phyloP scores from a whole-genome alignment of 2,888 invertebrate species.

The Agonopterix arenella region DNA sequence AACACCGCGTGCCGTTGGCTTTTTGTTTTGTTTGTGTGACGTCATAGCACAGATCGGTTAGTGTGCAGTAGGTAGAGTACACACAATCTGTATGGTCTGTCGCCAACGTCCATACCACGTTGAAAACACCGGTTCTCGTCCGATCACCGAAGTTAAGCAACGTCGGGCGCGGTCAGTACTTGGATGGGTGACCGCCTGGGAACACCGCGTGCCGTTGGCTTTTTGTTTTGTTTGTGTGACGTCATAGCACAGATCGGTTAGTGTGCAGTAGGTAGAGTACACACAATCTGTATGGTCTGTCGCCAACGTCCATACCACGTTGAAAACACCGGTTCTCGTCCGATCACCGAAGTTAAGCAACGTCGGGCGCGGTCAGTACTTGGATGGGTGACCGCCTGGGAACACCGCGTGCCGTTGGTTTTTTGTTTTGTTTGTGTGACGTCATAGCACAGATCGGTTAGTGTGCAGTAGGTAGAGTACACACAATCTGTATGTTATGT shows the following conservation, averaged over 20 bases:
- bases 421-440: constrained; percentile 13
- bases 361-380: constrained; percentile 49
- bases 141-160: constrained; percentile 69
- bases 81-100: constrained; percentile 3
- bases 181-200: constrained; percentile 48
- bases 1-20: constrained; percentile 40
- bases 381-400: constrained; percentile 48
- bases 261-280: too few species aligned
- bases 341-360: constrained; percentile 69
- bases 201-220: constrained; percentile 40
- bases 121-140: constrained; percentile 61
- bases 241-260: too few species aligned
- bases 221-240: too few species aligned
- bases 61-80: too few species aligned
- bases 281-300: constrained; percentile 3
- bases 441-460: too few species aligned
- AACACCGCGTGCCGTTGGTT: constrained; percentile 40
- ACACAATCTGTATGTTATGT: constrained; percentile 2
- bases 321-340: constrained; percentile 61
- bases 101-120: constrained; percentile 55
- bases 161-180: constrained; percentile 49
- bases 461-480: too few species aligned
- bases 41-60: too few species aligned
- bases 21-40: too few species aligned
- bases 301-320: constrained; percentile 55